Base-by-base conservation (phyloP, 1,140 invertebrate species). In the Microplitis demolitor region DNA sequence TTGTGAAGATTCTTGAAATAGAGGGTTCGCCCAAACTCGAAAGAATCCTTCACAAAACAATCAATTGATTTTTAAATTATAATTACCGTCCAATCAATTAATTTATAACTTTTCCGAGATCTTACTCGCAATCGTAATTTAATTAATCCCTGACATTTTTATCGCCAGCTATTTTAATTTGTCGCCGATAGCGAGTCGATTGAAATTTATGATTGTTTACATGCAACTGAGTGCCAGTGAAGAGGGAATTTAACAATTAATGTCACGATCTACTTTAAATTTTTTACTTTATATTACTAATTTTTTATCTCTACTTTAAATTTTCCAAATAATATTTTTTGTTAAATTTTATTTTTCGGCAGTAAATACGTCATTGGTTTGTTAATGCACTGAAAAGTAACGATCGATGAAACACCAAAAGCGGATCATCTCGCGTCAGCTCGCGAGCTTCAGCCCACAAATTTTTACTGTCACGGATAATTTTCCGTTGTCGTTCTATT, bases 381-480 rank as follows among this genome's bases (percentile, higher is more conserved):
- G 24, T 66, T 66, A 66, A 66, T 66, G 63, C 63, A 66, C 37
- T 35, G 16, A 51, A 50, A 37, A 39, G 37, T 9, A 31, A 35
- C 50, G 63, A 66, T 66, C 63, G 63, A 66, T 66, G 63, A 35
- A 37, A 66, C 63, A 66, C 37, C 60, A 24, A 24, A 5, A 31
- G 63, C 63, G 63, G 63, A 66, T 66, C 63, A 66, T 66, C 63
- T 66, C 63, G 63, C 63, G 63, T 66, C 63, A 66, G 50, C 37
- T 66, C 63, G 39, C 61, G n/a, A 66, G 39, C 63, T 37, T 37
- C 63, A 51, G n/a, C 63, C 63, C 63, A 45, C 63, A 66, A 66
- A 66, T 66, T 66, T 66, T 37, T 66, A 37, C 63, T 66, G 63
- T 51, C 39, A 66, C 63, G 16, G 37, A 16, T 4, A 9, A 11